Base-by-base conservation (phyloP, 1,140 invertebrate species). In the Diorhabda sublineata region DNA sequence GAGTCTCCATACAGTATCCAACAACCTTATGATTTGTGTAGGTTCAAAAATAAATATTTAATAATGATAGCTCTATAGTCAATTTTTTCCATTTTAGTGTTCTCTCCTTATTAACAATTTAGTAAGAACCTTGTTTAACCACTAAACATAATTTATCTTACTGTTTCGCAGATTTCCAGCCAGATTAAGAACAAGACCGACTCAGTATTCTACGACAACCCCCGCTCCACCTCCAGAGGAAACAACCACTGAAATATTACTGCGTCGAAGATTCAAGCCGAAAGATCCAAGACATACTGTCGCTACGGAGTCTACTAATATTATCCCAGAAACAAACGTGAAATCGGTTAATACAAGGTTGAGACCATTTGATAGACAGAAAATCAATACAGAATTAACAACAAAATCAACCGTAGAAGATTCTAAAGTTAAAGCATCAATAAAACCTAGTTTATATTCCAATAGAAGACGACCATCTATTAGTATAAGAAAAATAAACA, bases 241-340 rank as follows among this genome's bases (percentile, higher is more conserved):
- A 84, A 83, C 45, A 57, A 73, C 70, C 58, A 69, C 82, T 81
- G 70, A 81, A 80, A 73, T 71, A 80, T 2, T 71, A 43, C 56
- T 72, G 66, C 11, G 84, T 83, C 67, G 77, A 57, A 73, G 71
- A 68, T 80, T 80, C 63, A 72, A 71, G 62, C 80, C 80, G 0
- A 80, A 81, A 75, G 76, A 79, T 26, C 77, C 77, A 2, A 71
- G 79, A 58, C 71, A 76, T 61, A 11, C n/a, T n/a, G 57, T 60
- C 5, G 73, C 71, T 43, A 75, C 69, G 41, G 66, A 67, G 64
- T 65, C 6, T 47, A 56, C 45, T 26, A 52, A 68, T 42, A 71
- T 71, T 43, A 73, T 73, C 6, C 74, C 75, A 6, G 76, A 75
- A 59, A 76, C 74, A 45, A 70, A 69, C 42, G 68, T 78, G 3